A percentile compares a stretch with the other conserved stretches of the same genome.
phyloP scores from a whole-genome alignment of 2,797 vertebrate genomes.

The Orientallactaga sibirica region DNA sequence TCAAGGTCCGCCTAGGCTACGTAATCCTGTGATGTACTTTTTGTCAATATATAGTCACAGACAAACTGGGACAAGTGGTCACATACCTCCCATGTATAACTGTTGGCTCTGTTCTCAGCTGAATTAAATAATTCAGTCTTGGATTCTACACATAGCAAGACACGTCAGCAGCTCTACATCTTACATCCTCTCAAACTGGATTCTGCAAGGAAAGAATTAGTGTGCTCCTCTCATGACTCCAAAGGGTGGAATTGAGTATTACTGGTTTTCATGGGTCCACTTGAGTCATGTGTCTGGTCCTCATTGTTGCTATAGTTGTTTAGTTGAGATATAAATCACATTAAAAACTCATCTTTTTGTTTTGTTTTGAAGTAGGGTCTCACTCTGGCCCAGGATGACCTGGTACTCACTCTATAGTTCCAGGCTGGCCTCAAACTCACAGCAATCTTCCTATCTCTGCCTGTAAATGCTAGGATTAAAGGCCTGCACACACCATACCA shows the following conservation, averaged over 20 bases:
- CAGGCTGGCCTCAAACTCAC: too few species aligned
- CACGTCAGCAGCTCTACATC: not conserved
- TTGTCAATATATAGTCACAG: not conserved
- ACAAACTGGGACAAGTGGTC: not conserved
- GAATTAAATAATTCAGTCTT: not conserved
- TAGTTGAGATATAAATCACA: not conserved
- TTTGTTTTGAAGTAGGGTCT: too few species aligned
- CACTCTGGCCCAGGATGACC: too few species aligned
- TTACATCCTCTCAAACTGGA: not conserved
- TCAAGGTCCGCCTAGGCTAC: not conserved
- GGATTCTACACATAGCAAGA: not conserved
- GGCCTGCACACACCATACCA: too few species aligned
- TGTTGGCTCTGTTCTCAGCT: conserved; percentile 11
- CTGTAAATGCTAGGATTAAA: too few species aligned
- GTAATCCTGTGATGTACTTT: not conserved
- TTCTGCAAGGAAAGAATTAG: not conserved
- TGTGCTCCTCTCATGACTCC: not conserved
- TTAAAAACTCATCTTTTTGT: not conserved
- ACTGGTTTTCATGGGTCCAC: not conserved
- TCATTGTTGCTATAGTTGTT: not conserved
- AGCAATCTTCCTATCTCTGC: too few species aligned
- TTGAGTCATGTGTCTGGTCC: not conserved
- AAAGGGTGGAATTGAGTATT: not conserved
- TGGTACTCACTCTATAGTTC: too few species aligned
- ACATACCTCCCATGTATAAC: not conserved